Evolutionary conservation across 2,888 invertebrate genomes (phyloP).

Genomic region (Scaeva pyrastri): DNA sequence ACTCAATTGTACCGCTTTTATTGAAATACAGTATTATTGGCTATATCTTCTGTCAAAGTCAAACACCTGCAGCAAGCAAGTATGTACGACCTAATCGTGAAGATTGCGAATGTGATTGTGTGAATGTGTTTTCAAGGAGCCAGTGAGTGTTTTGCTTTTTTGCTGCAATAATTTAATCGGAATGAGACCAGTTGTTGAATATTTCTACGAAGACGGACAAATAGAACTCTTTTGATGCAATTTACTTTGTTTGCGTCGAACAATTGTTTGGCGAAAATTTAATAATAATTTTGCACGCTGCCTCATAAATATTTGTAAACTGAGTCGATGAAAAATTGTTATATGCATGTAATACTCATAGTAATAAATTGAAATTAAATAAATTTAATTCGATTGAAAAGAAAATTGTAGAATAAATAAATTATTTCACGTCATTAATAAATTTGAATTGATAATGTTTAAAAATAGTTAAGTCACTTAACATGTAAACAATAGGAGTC

Average conservation of each 20-base stretch:
- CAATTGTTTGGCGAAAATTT: conserved; percentile 52
- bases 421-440: too few relatives aligned
- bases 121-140: background rate
- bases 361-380: too few relatives aligned
- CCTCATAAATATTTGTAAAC: conserved; percentile 10
- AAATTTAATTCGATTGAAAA: too few relatives aligned
- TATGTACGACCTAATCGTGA: background rate
- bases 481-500: too few relatives aligned
- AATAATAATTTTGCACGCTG: conserved; percentile 51
- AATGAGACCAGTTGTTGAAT: background rate
- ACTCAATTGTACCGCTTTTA: too few relatives aligned
- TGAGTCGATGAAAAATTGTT: background rate
- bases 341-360: too few relatives aligned
- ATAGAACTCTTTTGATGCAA: conserved; percentile 26
- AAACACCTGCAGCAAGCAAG: too few relatives aligned
- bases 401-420: too few relatives aligned
- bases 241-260: conserved; percentile 29
- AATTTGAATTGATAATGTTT: too few relatives aligned
- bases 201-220: background rate
- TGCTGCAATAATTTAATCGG: conserved; percentile 34
- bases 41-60: too few relatives aligned
- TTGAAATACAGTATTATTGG: too few relatives aligned
- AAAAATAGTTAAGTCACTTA: too few relatives aligned
- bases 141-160: conserved; percentile 8
- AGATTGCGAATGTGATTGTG: background rate